Base-by-base conservation (phyloP, 1,140 invertebrate species). In the Phymastichus coffea region DNA sequence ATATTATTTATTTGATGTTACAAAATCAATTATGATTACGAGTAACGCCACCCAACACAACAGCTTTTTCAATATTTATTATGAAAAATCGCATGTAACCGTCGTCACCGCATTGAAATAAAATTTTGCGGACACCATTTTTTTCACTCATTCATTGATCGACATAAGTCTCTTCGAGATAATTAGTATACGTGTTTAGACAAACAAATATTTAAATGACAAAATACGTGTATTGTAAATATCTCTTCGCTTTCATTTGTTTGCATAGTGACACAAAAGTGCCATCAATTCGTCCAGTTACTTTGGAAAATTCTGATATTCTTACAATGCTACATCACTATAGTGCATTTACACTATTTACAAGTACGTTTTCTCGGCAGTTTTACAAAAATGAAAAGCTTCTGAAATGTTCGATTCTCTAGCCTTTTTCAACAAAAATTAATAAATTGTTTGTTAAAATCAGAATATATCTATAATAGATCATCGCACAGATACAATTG, bases 341-440 rank as follows among this genome's bases (percentile, higher is more conserved):
- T 52, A 64, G 66, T 70, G 69, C 72, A 74, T 74, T 73, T 74
- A 74, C 72, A 74, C 22, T 74, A 74, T 74, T 63, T 73, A 74
- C 71, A 74, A 67, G 33, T 48, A 48, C 33, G 48, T 28, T 37
- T 48, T 48, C 28, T 20, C 30, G 7, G 19, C 47, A 58, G 38
- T 51, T 49, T n/a, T 22, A 43, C 14, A 41, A 48, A 51, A 57
- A 41, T n/a, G n/a, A n/a, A n/a, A n/a, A n/a, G n/a, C n/a, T n/a
- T n/a, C n/a, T n/a, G n/a, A n/a, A n/a, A n/a, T n/a, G n/a, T n/a
- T n/a, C n/a, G n/a, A n/a, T n/a, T n/a, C n/a, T n/a, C n/a, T n/a
- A n/a, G n/a, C n/a, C n/a, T n/a, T n/a, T n/a, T n/a, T n/a, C n/a
- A n/a, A n/a, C n/a, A n/a, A n/a, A n/a, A n/a, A n/a, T n/a, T n/a